phyloP scores from a whole-genome alignment of 1,140 invertebrate genomes.

The Drosophila ficusphila region DNA sequence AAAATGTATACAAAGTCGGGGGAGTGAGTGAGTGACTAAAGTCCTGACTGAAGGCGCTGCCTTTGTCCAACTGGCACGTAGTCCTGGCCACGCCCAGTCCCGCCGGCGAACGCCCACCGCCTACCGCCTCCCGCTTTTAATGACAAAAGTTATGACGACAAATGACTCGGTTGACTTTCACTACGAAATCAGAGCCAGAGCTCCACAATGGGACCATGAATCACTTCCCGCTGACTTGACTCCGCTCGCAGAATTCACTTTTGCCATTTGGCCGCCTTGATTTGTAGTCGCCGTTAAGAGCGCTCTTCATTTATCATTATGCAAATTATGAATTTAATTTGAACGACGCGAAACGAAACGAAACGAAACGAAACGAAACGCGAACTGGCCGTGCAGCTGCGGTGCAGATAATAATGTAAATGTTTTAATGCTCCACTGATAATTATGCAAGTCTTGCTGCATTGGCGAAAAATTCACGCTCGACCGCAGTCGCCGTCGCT shows the following conservation, averaged over 20 bases:
- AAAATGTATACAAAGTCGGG: slow-evolving; percentile 66
- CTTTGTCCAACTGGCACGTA: slow-evolving; percentile 68
- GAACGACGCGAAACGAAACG: slow-evolving; percentile 8
- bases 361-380: too few species aligned
- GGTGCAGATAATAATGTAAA: slow-evolving; percentile 58
- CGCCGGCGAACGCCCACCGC: not conserved
- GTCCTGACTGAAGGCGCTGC: slow-evolving; percentile 14
- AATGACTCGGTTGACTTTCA: slow-evolving; percentile 80
- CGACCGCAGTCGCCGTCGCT: slow-evolving; percentile 9
- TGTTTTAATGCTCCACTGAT: slow-evolving; percentile 45
- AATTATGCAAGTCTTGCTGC: slow-evolving; percentile 52
- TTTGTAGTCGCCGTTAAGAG: slow-evolving; percentile 42
- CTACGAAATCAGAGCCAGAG: slow-evolving; percentile 64
- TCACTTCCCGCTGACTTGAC: slow-evolving; percentile 62
- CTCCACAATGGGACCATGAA: slow-evolving; percentile 67
- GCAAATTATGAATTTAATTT: slow-evolving; percentile 75
- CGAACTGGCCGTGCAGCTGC: slow-evolving; percentile 23
- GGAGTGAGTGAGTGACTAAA: not conserved
- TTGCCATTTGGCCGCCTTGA: slow-evolving; percentile 51
- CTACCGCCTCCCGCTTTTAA: slow-evolving; percentile 47
- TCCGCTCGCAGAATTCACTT: slow-evolving; percentile 44
- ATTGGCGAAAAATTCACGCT: slow-evolving; percentile 26
- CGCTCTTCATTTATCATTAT: slow-evolving; percentile 63
- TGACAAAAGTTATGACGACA: slow-evolving; percentile 80
- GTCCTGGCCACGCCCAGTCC: slow-evolving; percentile 26